phyloP scores from a whole-genome alignment of 1,140 invertebrate genomes.

The Dendroctonus ponderosae region DNA sequence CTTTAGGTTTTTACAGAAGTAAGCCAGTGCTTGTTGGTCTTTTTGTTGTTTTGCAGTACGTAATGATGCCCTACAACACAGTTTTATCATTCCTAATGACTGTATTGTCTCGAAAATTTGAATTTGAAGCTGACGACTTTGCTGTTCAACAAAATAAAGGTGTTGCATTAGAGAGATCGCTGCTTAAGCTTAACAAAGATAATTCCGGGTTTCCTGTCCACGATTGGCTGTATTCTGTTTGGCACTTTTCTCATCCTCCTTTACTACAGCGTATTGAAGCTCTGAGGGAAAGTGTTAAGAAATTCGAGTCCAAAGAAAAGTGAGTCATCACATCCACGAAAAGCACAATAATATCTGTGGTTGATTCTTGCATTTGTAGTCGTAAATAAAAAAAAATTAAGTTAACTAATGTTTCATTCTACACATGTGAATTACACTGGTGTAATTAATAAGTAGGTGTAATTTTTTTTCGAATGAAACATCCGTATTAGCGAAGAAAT shows the following conservation, averaged over 20 bases:
- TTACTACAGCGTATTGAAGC: slow-evolving; percentile 82
- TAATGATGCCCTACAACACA: slow-evolving; percentile 92
- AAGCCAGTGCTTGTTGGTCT: slow-evolving; percentile 91
- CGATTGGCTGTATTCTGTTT: slow-evolving; percentile 86
- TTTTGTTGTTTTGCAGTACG: slow-evolving; percentile 85
- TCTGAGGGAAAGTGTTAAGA: slow-evolving; percentile 35
- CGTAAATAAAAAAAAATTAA: no score
- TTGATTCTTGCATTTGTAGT: no score
- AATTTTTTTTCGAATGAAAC: no score
- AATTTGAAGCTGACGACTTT: slow-evolving; percentile 98
- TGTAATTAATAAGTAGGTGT: no score
- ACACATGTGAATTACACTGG: no score
- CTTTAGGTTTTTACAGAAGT: slow-evolving; percentile 80
- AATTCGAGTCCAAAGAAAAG: slow-evolving; percentile 26
- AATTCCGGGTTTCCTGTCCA: slow-evolving; percentile 92
- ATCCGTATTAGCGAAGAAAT: no score
- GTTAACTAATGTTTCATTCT: no score
- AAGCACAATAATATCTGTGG: no score
- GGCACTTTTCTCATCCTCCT: slow-evolving; percentile 96
- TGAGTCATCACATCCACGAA: background rate
- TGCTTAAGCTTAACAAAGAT: slow-evolving; percentile 92
- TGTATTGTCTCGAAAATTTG: slow-evolving; percentile 72
- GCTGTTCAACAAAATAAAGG: slow-evolving; percentile 76
- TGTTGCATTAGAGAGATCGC: slow-evolving; percentile 68
- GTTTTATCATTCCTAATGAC: slow-evolving; percentile 71